Evolutionary conservation across 2,888 invertebrate genomes (phyloP).

Genomic region (Ceraclea dissimilis): DNA sequence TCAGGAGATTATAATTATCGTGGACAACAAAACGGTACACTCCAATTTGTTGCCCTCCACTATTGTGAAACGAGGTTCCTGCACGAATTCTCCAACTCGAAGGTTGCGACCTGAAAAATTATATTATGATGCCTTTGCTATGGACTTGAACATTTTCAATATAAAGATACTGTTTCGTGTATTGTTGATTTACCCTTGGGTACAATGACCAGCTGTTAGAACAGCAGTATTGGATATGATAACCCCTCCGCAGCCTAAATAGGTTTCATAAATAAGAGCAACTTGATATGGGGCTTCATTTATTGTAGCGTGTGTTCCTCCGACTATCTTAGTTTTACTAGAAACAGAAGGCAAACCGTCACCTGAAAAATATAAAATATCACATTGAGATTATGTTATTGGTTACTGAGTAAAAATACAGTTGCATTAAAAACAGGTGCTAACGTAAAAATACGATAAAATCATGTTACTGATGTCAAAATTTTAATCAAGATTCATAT

Average conservation of each 20-base stretch:
- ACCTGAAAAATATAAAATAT: too few species aligned
- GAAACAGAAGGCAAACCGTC: neutral
- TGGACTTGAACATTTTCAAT: too few species aligned
- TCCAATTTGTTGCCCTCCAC: constrained; percentile 36
- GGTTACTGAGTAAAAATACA: too few species aligned
- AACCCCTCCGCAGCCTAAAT: constrained; percentile 39
- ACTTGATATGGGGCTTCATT: constrained; percentile 15
- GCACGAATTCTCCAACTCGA: constrained; percentile 12
- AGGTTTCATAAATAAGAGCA: constrained; percentile 27
- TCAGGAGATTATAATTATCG: constrained; percentile 30
- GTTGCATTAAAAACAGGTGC: too few species aligned
- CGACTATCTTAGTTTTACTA: constrained; percentile 11
- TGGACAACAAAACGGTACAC: constrained; percentile 33
- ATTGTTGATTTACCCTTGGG: constrained; percentile 18
- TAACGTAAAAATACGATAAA: too few species aligned
- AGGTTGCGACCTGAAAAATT: neutral
- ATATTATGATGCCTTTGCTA: too few species aligned
- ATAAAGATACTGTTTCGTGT: too few species aligned
- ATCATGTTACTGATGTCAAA: too few species aligned
- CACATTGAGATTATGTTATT: too few species aligned
- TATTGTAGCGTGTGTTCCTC: constrained; percentile 12
- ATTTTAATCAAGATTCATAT: too few species aligned
- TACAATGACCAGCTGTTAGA: constrained; percentile 44
- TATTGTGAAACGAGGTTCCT: constrained; percentile 30
- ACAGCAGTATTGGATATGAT: constrained; percentile 33